Conservation (phyloP, 2,113 vertebrate genomes). For the Circaetus gallicus region DNA sequence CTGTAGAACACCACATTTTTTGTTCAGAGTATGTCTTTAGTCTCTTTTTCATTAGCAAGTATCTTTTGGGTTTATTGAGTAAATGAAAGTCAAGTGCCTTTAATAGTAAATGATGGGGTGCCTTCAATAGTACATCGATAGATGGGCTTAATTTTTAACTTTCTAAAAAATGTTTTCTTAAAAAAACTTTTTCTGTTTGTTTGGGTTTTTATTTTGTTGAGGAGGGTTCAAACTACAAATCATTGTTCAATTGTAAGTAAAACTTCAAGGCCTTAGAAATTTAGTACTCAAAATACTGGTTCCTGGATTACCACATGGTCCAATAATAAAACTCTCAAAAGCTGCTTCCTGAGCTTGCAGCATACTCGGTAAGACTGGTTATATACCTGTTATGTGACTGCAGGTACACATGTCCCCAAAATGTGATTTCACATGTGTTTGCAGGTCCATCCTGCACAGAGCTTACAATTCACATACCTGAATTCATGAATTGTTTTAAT, state of each 20-base stretch:
- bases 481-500: background rate
- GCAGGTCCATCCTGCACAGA: background rate
- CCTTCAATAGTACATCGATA: background rate
- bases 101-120: background rate
- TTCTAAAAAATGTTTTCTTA: background rate
- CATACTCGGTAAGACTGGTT: background rate
- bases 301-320: background rate
- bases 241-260: background rate
- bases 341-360: background rate
- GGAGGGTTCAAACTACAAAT: background rate
- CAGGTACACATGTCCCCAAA: background rate
- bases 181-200: background rate
- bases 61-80: background rate
- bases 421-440: background rate
- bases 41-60: background rate
- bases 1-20: no score
- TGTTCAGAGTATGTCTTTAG: background rate
- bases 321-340: background rate
- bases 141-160: background rate
- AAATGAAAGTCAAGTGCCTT: background rate
- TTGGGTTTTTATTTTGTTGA: background rate
- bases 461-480: background rate
- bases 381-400: background rate
- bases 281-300: background rate
- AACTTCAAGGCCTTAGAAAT: background rate